Base-by-base conservation (phyloP, 2,113 vertebrate species). In the Heliornis fulica region DNA sequence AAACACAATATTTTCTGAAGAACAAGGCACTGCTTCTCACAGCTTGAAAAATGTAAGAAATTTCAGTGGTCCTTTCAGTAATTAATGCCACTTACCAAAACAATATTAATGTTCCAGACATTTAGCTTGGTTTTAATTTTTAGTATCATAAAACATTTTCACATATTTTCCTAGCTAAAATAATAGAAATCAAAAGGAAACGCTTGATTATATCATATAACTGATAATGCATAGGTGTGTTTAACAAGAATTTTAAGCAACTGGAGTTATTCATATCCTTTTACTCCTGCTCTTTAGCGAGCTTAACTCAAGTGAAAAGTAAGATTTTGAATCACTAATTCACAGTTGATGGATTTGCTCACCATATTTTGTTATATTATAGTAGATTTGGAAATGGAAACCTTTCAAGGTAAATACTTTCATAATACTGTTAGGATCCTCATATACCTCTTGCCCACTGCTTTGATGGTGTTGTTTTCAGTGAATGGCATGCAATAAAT, bases 401-500 rank as follows among this genome's bases (percentile, higher is more conserved):
- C 16, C 26, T 77, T 87, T 56, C 9, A 92, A 69, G 43, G 0
- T 9, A 89, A 91, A 61, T 54, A 69, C 85, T 87, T 92, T 80
- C 45, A 19, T 82, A 83, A 77, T 3, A 29, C 57, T 60, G 4
- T 61, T 94, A 29, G 14, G 46, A 92, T 81, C 86, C 28, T 87
- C 78, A 48, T 46, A 43, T 61, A 48, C 21, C 31, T 60, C 79
- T 82, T 95, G 92, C 90, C 86, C 75, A 94, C 41, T 83, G 12
- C 38, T 80, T 93, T 88, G 84, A 75, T 66, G 46, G 61, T 26
- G 41, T 82, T 94, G 60, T 86, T 95, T 96, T 95, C 87, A 56
- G 46, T 88, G 94, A 96, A 93, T 81, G 63, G 45, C 57, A 43
- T 75, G 71, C 32, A 96, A 68, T 85, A 97, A 96, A 78, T 89